Evolutionary conservation across 2,888 invertebrate genomes (phyloP).

Genomic region (Apeira syringaria): DNA sequence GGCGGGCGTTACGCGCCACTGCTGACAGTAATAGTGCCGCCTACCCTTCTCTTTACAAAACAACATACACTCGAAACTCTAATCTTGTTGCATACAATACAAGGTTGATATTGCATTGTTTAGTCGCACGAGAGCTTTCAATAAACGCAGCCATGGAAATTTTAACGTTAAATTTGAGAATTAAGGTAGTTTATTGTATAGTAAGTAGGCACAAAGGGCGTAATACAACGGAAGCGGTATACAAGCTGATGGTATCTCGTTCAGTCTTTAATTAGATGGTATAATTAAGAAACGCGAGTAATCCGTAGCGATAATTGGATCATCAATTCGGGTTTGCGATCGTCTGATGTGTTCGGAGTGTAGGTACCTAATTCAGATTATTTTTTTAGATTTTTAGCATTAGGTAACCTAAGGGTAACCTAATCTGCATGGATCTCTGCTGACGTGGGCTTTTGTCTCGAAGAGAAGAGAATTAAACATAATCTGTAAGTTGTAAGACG

Average conservation of each 20-base stretch:
- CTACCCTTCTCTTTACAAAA: conserved; percentile 47
- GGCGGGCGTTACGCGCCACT: conserved; percentile 77
- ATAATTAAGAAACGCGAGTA: conserved; percentile 70
- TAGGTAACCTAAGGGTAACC: too few species aligned
- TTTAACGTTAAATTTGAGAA: conserved; percentile 18
- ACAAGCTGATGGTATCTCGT: conserved; percentile 50
- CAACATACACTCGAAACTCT: conserved; percentile 16
- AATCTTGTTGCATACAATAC: not conserved
- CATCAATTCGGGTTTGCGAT: conserved; percentile 54
- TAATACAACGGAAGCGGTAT: conserved; percentile 61
- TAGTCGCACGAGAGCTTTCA: conserved; percentile 8
- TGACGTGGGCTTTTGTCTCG: too few species aligned
- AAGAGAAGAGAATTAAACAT: too few species aligned
- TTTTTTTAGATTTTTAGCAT: too few species aligned
- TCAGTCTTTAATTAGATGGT: conserved; percentile 66
- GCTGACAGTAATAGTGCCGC: conserved; percentile 66
- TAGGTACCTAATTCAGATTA: too few species aligned
- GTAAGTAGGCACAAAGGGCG: conserved; percentile 43
- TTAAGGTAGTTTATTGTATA: conserved; percentile 26
- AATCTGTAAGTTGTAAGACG: too few species aligned
- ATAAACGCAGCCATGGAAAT: conserved; percentile 14
- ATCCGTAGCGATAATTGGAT: conserved; percentile 70
- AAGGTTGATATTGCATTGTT: conserved; percentile 17
- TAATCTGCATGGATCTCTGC: too few species aligned
- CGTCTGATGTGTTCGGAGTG: conserved; percentile 36